Conservation (phyloP, 2,888 invertebrate genomes). For the Andrena flavipes region DNA sequence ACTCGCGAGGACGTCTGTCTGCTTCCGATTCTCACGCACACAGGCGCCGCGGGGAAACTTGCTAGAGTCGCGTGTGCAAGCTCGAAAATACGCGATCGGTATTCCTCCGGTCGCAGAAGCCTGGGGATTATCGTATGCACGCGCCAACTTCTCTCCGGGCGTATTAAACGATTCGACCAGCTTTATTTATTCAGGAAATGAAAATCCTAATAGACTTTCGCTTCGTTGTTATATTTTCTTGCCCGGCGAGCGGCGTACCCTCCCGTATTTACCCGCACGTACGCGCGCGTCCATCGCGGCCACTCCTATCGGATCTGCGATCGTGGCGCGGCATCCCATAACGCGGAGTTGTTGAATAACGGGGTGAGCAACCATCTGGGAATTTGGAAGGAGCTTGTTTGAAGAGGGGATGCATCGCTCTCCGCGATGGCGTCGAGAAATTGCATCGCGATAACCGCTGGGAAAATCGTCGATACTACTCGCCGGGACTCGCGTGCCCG, state of each 20-base stretch:
- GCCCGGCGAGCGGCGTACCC: constrained; percentile 52
- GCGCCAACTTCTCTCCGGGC: constrained; percentile 67
- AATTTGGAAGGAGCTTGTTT: constrained; percentile 40
- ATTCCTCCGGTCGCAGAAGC: constrained; percentile 62
- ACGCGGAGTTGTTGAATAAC: constrained; percentile 51
- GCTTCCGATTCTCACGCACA: constrained; percentile 5
- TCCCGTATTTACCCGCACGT: constrained; percentile 62
- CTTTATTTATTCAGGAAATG: constrained; percentile 76
- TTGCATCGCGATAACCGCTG: neutral
- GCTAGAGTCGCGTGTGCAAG: constrained; percentile 40
- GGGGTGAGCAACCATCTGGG: constrained; percentile 34
- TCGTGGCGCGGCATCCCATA: constrained; percentile 28
- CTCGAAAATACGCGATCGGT: constrained; percentile 61
- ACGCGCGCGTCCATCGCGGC: constrained; percentile 38
- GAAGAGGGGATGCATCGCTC: constrained; percentile 24
- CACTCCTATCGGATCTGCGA: constrained; percentile 56
- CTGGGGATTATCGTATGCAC: constrained; percentile 70
- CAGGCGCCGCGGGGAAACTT: constrained; percentile 5
- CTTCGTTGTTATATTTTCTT: constrained; percentile 75
- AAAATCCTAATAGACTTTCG: constrained; percentile 76
- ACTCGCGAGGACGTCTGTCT: constrained; percentile 23
- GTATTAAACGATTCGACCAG: constrained; percentile 75
- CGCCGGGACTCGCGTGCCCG: no score
- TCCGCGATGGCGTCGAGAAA: constrained; percentile 17
- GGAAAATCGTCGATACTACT: neutral